Evolutionary conservation across 2,888 invertebrate species (phyloP).

Genomic region (Congeria kusceri): DNA sequence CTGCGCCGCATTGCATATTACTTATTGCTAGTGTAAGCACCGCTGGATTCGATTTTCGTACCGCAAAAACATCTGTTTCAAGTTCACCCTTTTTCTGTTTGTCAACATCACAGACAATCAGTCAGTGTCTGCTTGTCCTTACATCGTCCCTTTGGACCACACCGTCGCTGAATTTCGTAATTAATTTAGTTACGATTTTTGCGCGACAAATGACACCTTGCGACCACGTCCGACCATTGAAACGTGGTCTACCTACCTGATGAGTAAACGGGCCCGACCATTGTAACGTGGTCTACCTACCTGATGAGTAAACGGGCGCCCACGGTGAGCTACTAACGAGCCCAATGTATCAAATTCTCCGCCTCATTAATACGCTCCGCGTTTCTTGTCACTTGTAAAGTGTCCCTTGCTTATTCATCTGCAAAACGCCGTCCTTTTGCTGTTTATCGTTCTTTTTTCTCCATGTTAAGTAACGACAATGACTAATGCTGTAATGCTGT

Average conservation of each 20-base stretch:
- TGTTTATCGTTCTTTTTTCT: no score
- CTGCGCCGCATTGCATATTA: no score
- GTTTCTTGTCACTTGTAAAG: conserved; percentile 38
- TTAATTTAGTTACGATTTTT: conserved; percentile 47
- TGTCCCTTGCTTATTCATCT: no score
- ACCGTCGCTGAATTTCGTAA: conserved; percentile 43
- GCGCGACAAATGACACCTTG: conserved; percentile 16
- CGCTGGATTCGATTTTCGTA: no score
- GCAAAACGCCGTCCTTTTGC: no score
- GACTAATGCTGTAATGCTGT: no score
- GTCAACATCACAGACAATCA: no score
- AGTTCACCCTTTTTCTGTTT: no score
- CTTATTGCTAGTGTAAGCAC: no score
- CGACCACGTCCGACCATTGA: conserved; percentile 31
- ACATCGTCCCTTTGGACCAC: not conserved
- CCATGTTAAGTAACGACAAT: no score
- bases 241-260: conserved; percentile 50
- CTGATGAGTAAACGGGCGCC: conserved; percentile 50
- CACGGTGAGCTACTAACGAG: conserved; percentile 38
- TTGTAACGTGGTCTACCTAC: conserved; percentile 54
- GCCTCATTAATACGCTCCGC: conserved; percentile 30
- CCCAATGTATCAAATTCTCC: conserved; percentile 43
- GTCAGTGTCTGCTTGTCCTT: no score
- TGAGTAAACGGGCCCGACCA: conserved; percentile 51
- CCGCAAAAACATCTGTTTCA: no score